Base-by-base conservation (phyloP, 2,113 vertebrate species). In the Crocuta crocuta region DNA sequence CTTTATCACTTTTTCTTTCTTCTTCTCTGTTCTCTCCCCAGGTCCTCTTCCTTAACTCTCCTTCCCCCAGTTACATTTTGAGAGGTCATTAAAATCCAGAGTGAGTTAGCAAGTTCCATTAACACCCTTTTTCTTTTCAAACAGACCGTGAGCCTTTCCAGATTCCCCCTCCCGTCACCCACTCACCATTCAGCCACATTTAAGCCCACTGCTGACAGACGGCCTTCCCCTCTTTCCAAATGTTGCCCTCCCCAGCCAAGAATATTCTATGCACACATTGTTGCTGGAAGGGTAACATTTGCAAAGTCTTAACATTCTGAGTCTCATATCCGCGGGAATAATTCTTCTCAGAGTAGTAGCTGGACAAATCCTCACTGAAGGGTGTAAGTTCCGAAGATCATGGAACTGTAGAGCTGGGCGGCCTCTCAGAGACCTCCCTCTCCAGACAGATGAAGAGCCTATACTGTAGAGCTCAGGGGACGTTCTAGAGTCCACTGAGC, bases 61-160 rank as follows among this genome's bases (percentile, higher is more conserved):
- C 86, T 8, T 8, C 28, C 16, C 45, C 43, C 55, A 78, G 55
- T 39, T 76, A 43, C 10, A 43, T 55, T 91, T 65, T 58, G 86
- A 93, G 84, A 97, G 82, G 74, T 87, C 55, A 7, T 98, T 86
- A 95, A 95, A 94, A 76, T 74, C 83, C 91, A 91, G 78, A 84
- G 48, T 94, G 86, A 97, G 71, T 58, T 53, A 93, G 87, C 63
- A 11, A 13, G 15, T 95, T 79, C 85, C 83, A 66, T 92, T 78
- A 92, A 97, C 97, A 85, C 19, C 11, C 76, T 83, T 95, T 74
- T 95, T 61, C 96, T 94, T 98, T 98, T 89, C 96, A 90, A 92
- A 92, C 92, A 90, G 89, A 92, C 48, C 9, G 0, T 78, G 92
- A 97, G 80, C 39, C 61, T 92, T 97, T 97, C 96, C 93, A 88